These are phyloP conservation scores for Delia radicum DNA, from an alignment of 1,140 invertebrate genomes.

Conservation along the genomic window DNA sequence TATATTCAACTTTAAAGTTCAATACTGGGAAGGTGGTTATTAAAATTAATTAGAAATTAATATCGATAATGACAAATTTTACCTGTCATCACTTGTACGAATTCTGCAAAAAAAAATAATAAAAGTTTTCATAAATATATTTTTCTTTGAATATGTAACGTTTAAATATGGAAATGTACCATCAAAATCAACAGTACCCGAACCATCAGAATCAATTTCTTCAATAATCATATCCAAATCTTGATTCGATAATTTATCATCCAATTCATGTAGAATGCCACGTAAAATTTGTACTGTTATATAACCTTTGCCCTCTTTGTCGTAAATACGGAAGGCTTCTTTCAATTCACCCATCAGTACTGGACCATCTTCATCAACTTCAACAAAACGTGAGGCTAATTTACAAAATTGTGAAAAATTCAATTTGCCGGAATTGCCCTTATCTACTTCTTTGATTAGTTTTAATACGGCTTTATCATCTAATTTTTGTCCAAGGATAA, in stretches of 20 bases:
- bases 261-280: conserved; percentile 74
- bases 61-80: no score
- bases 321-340: conserved; percentile 80
- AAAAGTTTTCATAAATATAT: no score
- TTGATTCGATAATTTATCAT: conserved; percentile 69
- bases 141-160: not conserved
- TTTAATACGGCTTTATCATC: conserved; percentile 68
- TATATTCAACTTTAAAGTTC: no score
- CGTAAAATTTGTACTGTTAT: conserved; percentile 72
- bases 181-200: conserved; percentile 73
- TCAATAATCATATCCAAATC: conserved; percentile 76
- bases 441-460: conserved; percentile 68
- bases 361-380: conserved; percentile 70
- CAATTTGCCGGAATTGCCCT: conserved; percentile 62
- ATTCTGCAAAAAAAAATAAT: conserved; percentile 60
- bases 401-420: conserved; percentile 63
- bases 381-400: conserved; percentile 64
- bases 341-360: conserved; percentile 73
- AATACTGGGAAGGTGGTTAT: no score
- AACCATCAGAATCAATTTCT: conserved; percentile 74
- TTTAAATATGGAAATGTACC: conserved; percentile 55
- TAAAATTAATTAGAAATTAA: no score
- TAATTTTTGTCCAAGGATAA: conserved; percentile 74
- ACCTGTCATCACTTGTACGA: conserved; percentile 72
- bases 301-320: conserved; percentile 74